These are phyloP conservation scores for Hydractinia echinata DNA, from an alignment of 30 jellyfish, hydroid and myxozoan species.

Conservation along the genomic window DNA sequence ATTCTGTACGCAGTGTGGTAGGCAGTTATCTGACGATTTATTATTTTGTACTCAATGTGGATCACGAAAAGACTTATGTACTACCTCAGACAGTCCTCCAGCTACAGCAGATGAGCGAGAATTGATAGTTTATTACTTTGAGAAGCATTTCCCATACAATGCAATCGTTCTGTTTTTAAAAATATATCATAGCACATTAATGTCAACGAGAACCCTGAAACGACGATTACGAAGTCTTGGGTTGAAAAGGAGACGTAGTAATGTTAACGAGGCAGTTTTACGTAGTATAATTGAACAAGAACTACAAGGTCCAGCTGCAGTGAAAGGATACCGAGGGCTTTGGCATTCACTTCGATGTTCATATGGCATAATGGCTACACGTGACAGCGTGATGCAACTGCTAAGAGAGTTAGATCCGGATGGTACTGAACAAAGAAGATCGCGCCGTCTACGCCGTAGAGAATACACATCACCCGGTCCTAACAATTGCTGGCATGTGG, in stretches of 20 bases:
- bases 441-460: constrained; percentile 20
- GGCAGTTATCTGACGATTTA: background rate
- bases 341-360: constrained; percentile 48
- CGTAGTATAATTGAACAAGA: constrained; percentile 45
- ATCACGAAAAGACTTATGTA: background rate
- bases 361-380: constrained; percentile 39
- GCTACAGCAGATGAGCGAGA: constrained; percentile 12
- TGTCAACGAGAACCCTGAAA: constrained; percentile 54
- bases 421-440: constrained; percentile 31
- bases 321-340: constrained; percentile 51
- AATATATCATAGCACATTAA: constrained; percentile 37
- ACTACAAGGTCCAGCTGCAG: constrained; percentile 58
- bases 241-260: constrained; percentile 38
- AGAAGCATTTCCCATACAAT: constrained; percentile 26
- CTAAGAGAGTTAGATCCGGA: constrained; percentile 52
- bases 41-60: constrained; percentile 5
- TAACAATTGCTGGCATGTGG: constrained; percentile 44
- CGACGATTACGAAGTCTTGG: constrained; percentile 41
- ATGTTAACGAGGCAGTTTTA: constrained; percentile 41
- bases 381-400: constrained; percentile 31
- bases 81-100: constrained; percentile 13
- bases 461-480: constrained; percentile 37
- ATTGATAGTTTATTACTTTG: constrained; percentile 12
- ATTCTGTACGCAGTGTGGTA: background rate
- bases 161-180: constrained; percentile 41